Percentiles rank a stretch among this genome's conserved stretches.
Evolutionary conservation across 2,888 invertebrate species (phyloP).

Genomic region (Coleophora flavipennella): DNA sequence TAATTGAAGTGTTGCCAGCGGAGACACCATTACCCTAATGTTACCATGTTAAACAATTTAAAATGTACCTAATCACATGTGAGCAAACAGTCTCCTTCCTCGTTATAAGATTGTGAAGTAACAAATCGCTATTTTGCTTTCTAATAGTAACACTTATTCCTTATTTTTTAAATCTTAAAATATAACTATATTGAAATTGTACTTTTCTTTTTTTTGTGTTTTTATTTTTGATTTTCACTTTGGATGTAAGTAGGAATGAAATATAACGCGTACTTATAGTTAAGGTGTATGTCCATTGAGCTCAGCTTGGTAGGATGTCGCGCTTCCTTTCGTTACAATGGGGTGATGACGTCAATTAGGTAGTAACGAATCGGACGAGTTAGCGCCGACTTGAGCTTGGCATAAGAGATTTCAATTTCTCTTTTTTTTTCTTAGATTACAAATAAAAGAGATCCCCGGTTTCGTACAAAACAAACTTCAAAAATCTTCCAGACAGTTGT

Average conservation of each 20-base stretch:
- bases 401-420: too few species aligned
- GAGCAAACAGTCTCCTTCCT: conserved; percentile 44
- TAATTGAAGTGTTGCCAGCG: conserved; percentile 61
- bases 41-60: conserved; percentile 51
- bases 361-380: background rate
- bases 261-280: conserved; percentile 32
- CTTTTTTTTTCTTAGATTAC: too few species aligned
- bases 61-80: conserved; percentile 20
- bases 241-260: conserved; percentile 57
- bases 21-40: conserved; percentile 62
- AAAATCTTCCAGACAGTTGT: too few species aligned
- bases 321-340: background rate
- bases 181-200: conserved; percentile 46
- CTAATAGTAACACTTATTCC: conserved; percentile 45
- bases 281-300: conserved; percentile 8
- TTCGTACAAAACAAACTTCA: too few species aligned
- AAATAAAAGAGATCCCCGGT: too few species aligned
- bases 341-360: too few species aligned
- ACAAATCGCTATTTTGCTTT: conserved; percentile 57
- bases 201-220: conserved; percentile 41
- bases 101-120: conserved; percentile 48
- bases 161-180: conserved; percentile 40
- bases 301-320: too few species aligned
- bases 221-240: conserved; percentile 53
- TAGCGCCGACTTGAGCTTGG: background rate